A percentile compares a stretch with the other conserved stretches of the same genome.
phyloP scores from a whole-genome alignment of 53 echinoderm and acorn worm species.

The Holothuria scabra region DNA sequence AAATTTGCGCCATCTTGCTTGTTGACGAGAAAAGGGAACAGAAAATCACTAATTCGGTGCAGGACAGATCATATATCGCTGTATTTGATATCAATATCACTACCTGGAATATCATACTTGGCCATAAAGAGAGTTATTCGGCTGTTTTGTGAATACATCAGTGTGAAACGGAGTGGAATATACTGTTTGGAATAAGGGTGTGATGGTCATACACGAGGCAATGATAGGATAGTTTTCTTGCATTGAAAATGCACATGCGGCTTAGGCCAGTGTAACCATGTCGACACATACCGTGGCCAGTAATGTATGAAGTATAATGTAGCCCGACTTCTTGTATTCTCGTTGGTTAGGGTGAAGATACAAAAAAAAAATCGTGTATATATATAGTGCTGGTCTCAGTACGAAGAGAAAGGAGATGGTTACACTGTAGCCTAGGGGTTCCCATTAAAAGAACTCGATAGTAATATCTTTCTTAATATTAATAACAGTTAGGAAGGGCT shows the following conservation, averaged over 20 bases:
- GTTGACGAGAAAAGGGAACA: not conserved
- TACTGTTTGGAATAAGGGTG: slow-evolving; percentile 33
- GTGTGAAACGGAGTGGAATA: slow-evolving; percentile 4
- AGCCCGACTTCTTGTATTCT: no score
- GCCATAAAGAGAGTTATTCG: not conserved
- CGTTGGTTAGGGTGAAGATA: no score
- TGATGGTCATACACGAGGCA: slow-evolving; percentile 49
- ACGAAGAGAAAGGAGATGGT: no score
- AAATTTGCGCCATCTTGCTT: slow-evolving; percentile 85
- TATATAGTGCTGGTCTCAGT: no score
- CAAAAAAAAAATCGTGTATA: no score
- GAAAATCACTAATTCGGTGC: not conserved
- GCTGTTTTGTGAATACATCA: not conserved
- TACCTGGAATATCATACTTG: not conserved
- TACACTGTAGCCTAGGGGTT: no score
- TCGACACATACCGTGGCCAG: slow-evolving; percentile 18
- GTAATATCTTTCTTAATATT: no score
- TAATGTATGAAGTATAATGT: no score
- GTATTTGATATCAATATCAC: not conserved
- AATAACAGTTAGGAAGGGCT: no score
- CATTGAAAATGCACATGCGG: slow-evolving; percentile 17
- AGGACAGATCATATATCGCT: not conserved
- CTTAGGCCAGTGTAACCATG: slow-evolving; percentile 34
- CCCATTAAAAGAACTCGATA: no score
- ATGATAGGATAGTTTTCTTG: slow-evolving; percentile 33